Evolutionary conservation across 2,113 vertebrate genomes (phyloP), one percentile per base, ranked within the genome.

Genomic region (Plecturocebus donacophilus): DNA sequence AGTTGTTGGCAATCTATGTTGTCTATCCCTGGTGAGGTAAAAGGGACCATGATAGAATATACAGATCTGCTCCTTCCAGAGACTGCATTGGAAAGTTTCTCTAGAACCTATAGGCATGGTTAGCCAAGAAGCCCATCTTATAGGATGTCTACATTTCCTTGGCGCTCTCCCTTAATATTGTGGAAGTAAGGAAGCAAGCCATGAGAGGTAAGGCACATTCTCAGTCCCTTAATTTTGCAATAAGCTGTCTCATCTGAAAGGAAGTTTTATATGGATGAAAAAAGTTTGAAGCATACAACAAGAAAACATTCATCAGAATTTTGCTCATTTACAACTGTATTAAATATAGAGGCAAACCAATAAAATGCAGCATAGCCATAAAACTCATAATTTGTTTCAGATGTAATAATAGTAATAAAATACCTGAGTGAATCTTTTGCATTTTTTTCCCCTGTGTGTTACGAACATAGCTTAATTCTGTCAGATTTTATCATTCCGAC

Each of bases 331-430:
- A 83, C 73, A 96, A 49, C 56, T 95, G 6, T 47, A 58, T 80
- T 93, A 92, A 93, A 71, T 79, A 73, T 68, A 86, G 20, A 92
- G 25, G 13, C 9, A 58, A 87, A 52, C 14, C 14, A 85, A 35
- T 58, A 96, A 97, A 94, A 79, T 49, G 20, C 16, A 85, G 30
- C 71, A 32, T 73, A 49, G 5, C 30, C 68, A 82, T 95, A 92
- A 95, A 94, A 88, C 2, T 54, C 20, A 49, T 68, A 27, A 42
- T 61, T 82, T 91, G 25, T 79, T 97, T 95, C 66, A 91, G 49
- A 66, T 89, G 20, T 71, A 83, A 68, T 79, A 76, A 52, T 56
- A 30, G 71, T 81, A 80, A 58, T 70, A 93, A 91, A 73, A 35
- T 13, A 95, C 49, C 76, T 90, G 49, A 58, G 23, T 82, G 71